Evolutionary conservation across 2,113 vertebrate species (phyloP), one percentile per base, ranked within the genome.

Genomic region (Pseudorhombus dupliciocellatus): DNA sequence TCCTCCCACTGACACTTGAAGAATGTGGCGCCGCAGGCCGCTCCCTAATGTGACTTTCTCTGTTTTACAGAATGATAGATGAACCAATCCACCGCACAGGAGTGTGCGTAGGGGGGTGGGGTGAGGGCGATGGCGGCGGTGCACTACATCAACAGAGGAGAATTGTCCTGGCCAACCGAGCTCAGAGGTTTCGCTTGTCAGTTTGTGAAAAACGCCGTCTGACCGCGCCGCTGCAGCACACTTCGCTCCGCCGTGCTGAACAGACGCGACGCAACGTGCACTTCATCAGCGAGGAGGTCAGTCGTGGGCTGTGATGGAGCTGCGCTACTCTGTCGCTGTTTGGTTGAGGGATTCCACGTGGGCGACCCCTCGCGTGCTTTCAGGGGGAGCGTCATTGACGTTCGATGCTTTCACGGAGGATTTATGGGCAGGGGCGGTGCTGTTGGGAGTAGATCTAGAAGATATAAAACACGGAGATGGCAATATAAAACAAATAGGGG

Each of bases 301-400:
- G 59, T 48, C 1, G 53, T 30, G 66, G 58, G 67, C 55, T 12
- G 72, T 74, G 81, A 88, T 75, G 75, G 74, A 74, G 61, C 16
- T 59, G 22, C 5, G 25, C 25, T 75, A 52, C 46, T 70, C 69
- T 79, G 85, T 81, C 68, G 6, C 65, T 44, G 50, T 85, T 84
- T 44, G 67, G 66, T 64, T 78, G 79, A 90, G 44, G 68, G 80
- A 81, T 70, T 81, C 70, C n/a, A 22, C 64, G 81, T 63, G 66
- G 68, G 73, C 9, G 67, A 77, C 77, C 66, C 66, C 62, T 79
- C 51, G 30, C 58, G 22, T 66, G 53, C 69, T 73, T 58, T 84
- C 62, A 75, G 81, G 77, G 62, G 31, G 74, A 63, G 57, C 75
- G 73, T 79, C 76, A 62, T 59, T 85, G 86, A 84, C 76, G 70